phyloP scores from a whole-genome alignment of 2,888 invertebrate genomes.

The Eledone cirrhosa region DNA sequence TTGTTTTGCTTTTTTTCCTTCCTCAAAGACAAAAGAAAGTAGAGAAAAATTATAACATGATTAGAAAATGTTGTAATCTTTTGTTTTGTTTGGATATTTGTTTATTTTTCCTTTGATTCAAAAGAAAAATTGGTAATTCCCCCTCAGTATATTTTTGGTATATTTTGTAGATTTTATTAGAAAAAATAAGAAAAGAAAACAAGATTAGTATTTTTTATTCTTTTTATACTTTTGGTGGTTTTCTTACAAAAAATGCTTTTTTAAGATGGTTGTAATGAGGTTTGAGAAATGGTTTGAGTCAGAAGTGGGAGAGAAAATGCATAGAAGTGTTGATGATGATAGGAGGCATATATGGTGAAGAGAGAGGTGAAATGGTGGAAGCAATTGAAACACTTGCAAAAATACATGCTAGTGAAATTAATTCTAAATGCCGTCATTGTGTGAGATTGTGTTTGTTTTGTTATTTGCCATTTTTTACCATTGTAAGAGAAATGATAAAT shows the following conservation, averaged over 20 bases:
- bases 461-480: too few relatives aligned
- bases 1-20: too few relatives aligned
- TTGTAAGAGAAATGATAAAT: too few relatives aligned
- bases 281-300: neutral
- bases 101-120: neutral
- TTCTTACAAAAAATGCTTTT: slow-evolving; percentile 25
- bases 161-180: slow-evolving; percentile 18
- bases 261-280: neutral
- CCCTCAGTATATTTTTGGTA: neutral
- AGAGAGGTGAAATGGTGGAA: neutral
- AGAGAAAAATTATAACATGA: too few relatives aligned
- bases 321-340: neutral
- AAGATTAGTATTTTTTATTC: neutral
- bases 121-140: slow-evolving; percentile 2
- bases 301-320: neutral
- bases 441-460: too few relatives aligned
- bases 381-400: neutral
- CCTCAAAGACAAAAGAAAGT: too few relatives aligned
- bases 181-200: slow-evolving; percentile 24
- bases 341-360: neutral
- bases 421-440: too few relatives aligned
- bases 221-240: neutral
- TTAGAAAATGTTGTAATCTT: too few relatives aligned
- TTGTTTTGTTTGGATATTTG: neutral
- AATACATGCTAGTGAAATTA: too few relatives aligned